Conservation (phyloP, 2,888 invertebrate species). For the Acholoe squamosa region DNA sequence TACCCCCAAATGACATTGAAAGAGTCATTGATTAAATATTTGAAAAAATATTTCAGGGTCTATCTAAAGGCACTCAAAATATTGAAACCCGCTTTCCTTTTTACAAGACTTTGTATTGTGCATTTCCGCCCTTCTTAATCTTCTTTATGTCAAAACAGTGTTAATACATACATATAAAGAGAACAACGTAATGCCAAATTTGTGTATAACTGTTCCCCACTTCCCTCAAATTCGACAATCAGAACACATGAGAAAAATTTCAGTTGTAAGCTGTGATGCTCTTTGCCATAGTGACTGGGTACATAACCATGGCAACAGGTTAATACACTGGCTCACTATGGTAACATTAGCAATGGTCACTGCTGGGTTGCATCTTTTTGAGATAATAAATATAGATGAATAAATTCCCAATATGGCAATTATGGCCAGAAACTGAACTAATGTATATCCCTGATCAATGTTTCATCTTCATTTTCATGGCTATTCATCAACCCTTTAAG, state of each 20-base stretch:
- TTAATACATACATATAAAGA: slow-evolving; percentile 7
- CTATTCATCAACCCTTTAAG: too few relatives aligned
- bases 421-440: too few relatives aligned
- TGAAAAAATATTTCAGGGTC: not conserved
- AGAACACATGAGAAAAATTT: not conserved
- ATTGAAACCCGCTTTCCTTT: slow-evolving; percentile 58
- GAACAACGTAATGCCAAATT: slow-evolving; percentile 31
- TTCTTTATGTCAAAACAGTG: not conserved
- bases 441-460: too few relatives aligned
- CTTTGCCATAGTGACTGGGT: not conserved
- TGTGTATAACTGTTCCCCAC: not conserved
- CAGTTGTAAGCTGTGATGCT: not conserved
- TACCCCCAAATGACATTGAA: not conserved
- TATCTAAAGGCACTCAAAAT: slow-evolving; percentile 57
- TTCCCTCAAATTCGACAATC: not conserved
- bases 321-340: too few relatives aligned
- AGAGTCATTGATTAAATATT: not conserved
- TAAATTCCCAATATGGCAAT: too few relatives aligned
- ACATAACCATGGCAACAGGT: not conserved
- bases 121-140: not conserved
- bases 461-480: too few relatives aligned
- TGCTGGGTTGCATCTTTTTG: too few relatives aligned
- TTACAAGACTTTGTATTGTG: slow-evolving; percentile 40
- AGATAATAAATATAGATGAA: too few relatives aligned
- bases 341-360: too few relatives aligned